These are phyloP conservation scores for human DNA, from an alignment of 2,113 vertebrate genomes.

Conservation along the genomic window GRCh38 chr3:159236001-159236500, in stretches of 20 bases:
- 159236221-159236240: conserved; percentile 69
- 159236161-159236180: conserved; percentile 41
- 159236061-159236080: not conserved
- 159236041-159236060: conserved; percentile 7
- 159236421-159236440: conserved; percentile 65
- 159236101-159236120: conserved; percentile 30
- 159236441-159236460: conserved; percentile 71
- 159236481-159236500: conserved; percentile 64
- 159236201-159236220: conserved; percentile 53
- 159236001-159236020: not conserved
- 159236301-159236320: conserved; percentile 47
- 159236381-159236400: conserved; percentile 45
- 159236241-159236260: not conserved
- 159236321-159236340: conserved; percentile 42
- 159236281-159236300: not conserved
- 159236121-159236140: conserved; percentile 45
- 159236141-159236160: not conserved
- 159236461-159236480: conserved; percentile 68
- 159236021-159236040: not conserved
- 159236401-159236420: not conserved
- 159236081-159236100: conserved; percentile 39
- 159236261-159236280: not conserved
- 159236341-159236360: conserved; percentile 56
- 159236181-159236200: conserved; percentile 57
- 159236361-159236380: conserved; percentile 44